Evolutionary conservation across 2,797 vertebrate species (phyloP).

Genomic region (Meda fulgida): DNA sequence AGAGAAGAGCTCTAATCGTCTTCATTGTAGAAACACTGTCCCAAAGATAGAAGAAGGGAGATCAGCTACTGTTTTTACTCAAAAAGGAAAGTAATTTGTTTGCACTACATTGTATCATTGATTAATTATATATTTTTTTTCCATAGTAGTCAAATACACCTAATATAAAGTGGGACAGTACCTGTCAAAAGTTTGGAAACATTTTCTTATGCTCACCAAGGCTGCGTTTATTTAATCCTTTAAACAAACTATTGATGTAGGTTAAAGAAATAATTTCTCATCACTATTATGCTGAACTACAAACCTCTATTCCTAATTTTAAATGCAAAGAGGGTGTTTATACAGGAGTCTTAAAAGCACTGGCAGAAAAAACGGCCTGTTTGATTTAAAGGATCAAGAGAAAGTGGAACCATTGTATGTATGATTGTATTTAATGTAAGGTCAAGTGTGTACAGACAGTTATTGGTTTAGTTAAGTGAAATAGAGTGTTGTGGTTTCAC

Average conservation of each 20-base stretch:
- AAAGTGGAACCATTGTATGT: background rate
- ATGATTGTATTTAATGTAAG: constrained; percentile 23
- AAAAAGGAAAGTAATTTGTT: background rate
- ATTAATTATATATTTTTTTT: too few species aligned
- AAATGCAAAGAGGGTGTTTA: background rate
- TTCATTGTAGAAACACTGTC: constrained; percentile 21
- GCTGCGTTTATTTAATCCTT: background rate
- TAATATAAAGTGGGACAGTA: too few species aligned
- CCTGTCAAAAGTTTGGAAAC: too few species aligned
- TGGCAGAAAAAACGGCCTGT: background rate
- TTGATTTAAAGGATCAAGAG: background rate
- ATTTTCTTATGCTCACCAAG: too few species aligned
- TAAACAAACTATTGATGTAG: background rate
- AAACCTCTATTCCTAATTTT: background rate
- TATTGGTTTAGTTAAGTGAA: constrained; percentile 36
- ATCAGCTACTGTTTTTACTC: background rate
- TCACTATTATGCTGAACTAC: background rate
- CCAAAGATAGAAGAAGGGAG: constrained; percentile 48
- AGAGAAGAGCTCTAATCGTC: background rate
- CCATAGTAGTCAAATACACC: too few species aligned
- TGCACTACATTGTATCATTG: background rate
- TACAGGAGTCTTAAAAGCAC: background rate
- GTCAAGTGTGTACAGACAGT: background rate
- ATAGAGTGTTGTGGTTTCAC: constrained; percentile 19
- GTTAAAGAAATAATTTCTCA: background rate